A percentile compares a stretch with the other conserved stretches of the same genome.
Conservation (phyloP, 2,888 invertebrate genomes). For the Auanema freiburgensis region DNA sequence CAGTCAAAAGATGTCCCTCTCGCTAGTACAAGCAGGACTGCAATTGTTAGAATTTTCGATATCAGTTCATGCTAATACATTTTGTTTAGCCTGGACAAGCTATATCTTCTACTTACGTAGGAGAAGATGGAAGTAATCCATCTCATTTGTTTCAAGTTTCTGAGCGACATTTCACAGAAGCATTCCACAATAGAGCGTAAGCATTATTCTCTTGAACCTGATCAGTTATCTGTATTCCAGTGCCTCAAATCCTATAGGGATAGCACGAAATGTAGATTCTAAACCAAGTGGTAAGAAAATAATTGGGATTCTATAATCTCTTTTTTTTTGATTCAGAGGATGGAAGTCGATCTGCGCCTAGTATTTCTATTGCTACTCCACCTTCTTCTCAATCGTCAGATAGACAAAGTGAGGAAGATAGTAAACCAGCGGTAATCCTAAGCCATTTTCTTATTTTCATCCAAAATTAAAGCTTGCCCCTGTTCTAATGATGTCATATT, state of each 20-base stretch:
- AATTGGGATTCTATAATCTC: no score
- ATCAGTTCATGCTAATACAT: no score
- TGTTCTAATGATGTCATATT: constrained; percentile 58
- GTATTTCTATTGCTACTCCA: no score
- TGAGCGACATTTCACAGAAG: constrained; percentile 45
- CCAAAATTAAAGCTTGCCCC: constrained; percentile 44
- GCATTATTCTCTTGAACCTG: not conserved
- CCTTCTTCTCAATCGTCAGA: no score
- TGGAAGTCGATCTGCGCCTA: no score
- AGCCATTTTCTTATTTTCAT: not conserved
- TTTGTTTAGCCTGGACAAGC: not conserved
- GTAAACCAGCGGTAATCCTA: constrained; percentile 39
- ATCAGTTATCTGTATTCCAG: constrained; percentile 6
- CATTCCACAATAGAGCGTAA: constrained; percentile 29
- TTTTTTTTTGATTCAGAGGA: no score
- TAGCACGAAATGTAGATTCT: constrained; percentile 13
- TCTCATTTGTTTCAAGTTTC: constrained; percentile 33
- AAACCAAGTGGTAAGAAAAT: not conserved
- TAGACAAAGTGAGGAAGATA: constrained; percentile 22
- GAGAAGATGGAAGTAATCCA: not conserved
- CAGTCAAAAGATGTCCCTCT: no score
- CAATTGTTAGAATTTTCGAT: no score
- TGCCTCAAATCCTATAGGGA: constrained; percentile 16
- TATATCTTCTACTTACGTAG: constrained; percentile 12
- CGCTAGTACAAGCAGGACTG: no score